Evolutionary conservation across 2,797 vertebrate genomes (phyloP), one percentile per base, ranked within the genome.

Genomic region (Yasuhikotakia modesta): DNA sequence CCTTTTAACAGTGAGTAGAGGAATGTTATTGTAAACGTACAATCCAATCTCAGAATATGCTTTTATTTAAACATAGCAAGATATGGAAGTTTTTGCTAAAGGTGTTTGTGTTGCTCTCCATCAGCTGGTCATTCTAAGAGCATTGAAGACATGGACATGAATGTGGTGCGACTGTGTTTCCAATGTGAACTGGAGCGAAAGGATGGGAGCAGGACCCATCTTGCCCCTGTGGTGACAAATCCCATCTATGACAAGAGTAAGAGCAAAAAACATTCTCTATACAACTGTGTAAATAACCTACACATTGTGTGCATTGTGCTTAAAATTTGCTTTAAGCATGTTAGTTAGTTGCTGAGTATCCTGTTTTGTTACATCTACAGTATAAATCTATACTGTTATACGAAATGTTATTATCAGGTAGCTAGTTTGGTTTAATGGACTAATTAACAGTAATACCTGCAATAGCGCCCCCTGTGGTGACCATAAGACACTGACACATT

Each of bases 101-200:
- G 72, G 17, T 76, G 52, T 60, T 55, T 64, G 5, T 86, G 53
- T 43, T 13, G 48, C 57, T 32, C 2, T 80, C 11, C 45, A 79
- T 65, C 76, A 97, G 97, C 95, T 0, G 96, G 95, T 10, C 93
- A 96, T 78, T 89, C 96, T 5, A 96, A 94, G 88, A 95, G 96
- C 82, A 96, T 98, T 8, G 97, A 99, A 78, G 97, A 99, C 84
- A 96, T 99, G 60, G 97, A 99, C 89, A 96, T 98, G 95, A 99
- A 99, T 0, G 94, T 96, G 0, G 97, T 99, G 57, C 91, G 96
- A 60, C 94, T 99, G 68, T 98, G 97, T 86, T 97, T 99, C 87
- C 95, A 96, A 87, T 96, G 95, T 2, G 94, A 94, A 16, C 91
- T 96, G 0, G 90, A 93, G 70, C 94, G 92, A 79, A 75, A 92